These are phyloP conservation scores for Lates calcarifer DNA, from an alignment of 2,113 vertebrate species.

Conservation along the genomic window DNA sequence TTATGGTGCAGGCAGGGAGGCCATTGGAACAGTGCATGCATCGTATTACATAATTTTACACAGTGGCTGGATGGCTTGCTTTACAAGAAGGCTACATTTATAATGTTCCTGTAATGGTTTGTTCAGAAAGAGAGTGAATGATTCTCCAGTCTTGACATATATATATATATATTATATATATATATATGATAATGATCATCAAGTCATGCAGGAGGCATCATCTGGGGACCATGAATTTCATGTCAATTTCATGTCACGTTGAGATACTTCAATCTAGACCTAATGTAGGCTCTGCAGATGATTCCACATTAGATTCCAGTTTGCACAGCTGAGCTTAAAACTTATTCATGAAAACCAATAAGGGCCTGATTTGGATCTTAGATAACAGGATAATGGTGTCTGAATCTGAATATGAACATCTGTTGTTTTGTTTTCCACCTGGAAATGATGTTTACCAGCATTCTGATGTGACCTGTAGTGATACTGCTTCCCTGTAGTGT, in stretches of 20 bases:
- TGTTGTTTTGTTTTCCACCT: constrained; percentile 50
- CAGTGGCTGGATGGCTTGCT: constrained; percentile 56
- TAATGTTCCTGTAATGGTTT: constrained; percentile 28
- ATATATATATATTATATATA: too few species aligned
- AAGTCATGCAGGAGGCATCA: not conserved
- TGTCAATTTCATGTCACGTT: not conserved
- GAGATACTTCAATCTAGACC: not conserved
- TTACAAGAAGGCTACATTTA: constrained; percentile 60
- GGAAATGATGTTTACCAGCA: constrained; percentile 22
- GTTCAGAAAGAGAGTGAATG: constrained; percentile 18
- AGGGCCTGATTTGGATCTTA: constrained; percentile 18
- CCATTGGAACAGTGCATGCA: constrained; percentile 57
- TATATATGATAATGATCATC: too few species aligned
- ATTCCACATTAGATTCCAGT: constrained; percentile 16
- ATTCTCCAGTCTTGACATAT: not conserved
- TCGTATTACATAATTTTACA: constrained; percentile 65
- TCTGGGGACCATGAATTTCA: not conserved
- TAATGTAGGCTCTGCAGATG: constrained; percentile 6
- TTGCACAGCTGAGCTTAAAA: constrained; percentile 24
- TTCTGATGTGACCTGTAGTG: constrained; percentile 19
- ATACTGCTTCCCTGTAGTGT: constrained; percentile 4
- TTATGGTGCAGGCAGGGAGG: constrained; percentile 61
- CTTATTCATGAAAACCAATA: constrained; percentile 21
- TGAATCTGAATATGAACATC: constrained; percentile 35
- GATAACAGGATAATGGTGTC: not conserved